Evolutionary conservation across 2,888 invertebrate genomes (phyloP).

Genomic region (Parnassius glacialis): DNA sequence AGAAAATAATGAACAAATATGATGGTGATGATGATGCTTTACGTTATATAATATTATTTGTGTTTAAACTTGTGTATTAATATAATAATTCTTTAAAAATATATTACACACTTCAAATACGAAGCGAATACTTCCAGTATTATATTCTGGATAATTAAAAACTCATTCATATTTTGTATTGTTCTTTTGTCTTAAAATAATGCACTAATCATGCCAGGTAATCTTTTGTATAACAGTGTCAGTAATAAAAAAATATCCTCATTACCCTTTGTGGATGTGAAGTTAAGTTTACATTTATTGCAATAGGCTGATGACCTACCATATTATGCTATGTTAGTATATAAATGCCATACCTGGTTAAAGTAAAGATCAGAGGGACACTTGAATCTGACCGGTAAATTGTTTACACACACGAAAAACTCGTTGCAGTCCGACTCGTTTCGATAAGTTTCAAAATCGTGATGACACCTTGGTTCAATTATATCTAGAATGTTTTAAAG

Average conservation of each 20-base stretch:
- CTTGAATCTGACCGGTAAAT: conserved; percentile 80
- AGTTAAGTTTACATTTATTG: conserved; percentile 21
- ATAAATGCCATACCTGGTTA: conserved; percentile 72
- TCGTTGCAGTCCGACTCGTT: conserved; percentile 82
- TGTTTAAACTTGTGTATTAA: too few species aligned
- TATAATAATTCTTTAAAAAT: too few species aligned
- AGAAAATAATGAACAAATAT: too few species aligned
- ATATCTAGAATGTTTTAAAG: conserved; percentile 29
- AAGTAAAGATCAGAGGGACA: conserved; percentile 84
- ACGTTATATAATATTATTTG: too few species aligned
- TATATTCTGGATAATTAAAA: too few species aligned
- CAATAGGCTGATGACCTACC: conserved; percentile 3
- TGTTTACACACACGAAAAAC: conserved; percentile 83
- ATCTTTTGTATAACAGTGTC: not conserved
- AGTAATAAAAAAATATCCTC: conserved; percentile 8
- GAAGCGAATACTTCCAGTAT: too few species aligned
- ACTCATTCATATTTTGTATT: too few species aligned
- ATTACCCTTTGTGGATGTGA: conserved; percentile 13
- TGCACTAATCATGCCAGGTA: too few species aligned
- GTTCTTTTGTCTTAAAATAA: too few species aligned
- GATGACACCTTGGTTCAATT: conserved; percentile 62
- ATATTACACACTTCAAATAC: too few species aligned
- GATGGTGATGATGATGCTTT: too few species aligned
- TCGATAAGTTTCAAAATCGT: conserved; percentile 82
- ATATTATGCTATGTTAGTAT: not conserved